Conservation (phyloP, 1,140 invertebrate genomes). For the Neodiprion virginianus region DNA sequence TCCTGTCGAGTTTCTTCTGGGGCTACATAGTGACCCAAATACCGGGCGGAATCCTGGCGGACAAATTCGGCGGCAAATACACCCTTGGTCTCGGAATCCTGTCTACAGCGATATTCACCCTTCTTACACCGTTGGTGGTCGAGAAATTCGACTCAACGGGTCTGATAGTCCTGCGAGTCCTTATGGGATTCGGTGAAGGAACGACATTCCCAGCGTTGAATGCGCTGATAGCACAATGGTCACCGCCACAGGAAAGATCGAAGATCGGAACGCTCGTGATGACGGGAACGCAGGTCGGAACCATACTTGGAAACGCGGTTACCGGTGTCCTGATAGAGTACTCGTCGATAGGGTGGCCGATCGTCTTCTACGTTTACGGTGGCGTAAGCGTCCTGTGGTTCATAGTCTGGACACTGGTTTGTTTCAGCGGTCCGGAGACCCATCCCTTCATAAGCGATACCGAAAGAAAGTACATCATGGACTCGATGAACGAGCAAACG, state of each 20-base stretch:
- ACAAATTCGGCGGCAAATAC: too few relatives aligned
- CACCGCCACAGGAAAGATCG: conserved; percentile 58
- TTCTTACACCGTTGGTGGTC: conserved; percentile 69
- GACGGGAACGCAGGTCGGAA: too few relatives aligned
- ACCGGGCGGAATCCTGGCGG: too few relatives aligned
- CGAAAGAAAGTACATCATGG: conserved; percentile 75
- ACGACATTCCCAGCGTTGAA: conserved; percentile 40
- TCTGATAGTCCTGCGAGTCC: conserved; percentile 67
- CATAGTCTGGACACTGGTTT: conserved; percentile 61
- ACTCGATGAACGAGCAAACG: conserved; percentile 60
- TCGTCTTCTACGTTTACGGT: too few relatives aligned
- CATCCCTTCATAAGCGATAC: conserved; percentile 62
- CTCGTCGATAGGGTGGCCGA: conserved; percentile 37
- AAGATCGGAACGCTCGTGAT: too few relatives aligned
- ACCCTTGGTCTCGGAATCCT: too few relatives aligned
- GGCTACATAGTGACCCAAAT: too few relatives aligned
- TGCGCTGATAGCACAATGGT: conserved; percentile 64
- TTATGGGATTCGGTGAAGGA: conserved; percentile 73
- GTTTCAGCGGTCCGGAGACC: conserved; percentile 77
- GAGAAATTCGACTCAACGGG: conserved; percentile 64
- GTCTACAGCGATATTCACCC: conserved; percentile 64
- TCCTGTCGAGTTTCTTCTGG: conserved; percentile 53
- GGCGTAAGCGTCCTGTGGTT: conserved; percentile 51
- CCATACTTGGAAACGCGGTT: conserved; percentile 68
- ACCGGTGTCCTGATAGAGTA: conserved; percentile 71